Conservation (phyloP, 2,797 vertebrate genomes). For the Eremophila alpestris region DNA sequence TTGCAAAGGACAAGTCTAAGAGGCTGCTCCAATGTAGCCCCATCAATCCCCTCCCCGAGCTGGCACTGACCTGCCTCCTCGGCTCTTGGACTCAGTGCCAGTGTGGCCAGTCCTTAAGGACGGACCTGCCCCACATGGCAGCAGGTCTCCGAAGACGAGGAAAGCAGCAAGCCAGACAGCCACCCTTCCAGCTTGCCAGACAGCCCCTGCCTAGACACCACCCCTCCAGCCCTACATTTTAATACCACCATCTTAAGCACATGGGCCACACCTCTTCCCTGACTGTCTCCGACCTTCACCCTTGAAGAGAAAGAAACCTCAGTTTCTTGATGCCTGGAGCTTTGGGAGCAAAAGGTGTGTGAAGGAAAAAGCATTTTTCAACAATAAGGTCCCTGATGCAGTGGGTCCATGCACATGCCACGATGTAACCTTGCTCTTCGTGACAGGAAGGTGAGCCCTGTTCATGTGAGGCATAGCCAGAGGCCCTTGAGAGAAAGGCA, state of each 20-base stretch:
- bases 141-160: not conserved
- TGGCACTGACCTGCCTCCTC: fast-evolving
- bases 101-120: not conserved
- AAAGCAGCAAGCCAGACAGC: not conserved
- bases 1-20: not conserved
- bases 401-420: too few species aligned
- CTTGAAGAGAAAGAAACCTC: not conserved
- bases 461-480: fast-evolving
- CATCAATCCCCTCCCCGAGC: fast-evolving
- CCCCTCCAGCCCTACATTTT: not conserved
- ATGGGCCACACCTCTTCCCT: not conserved
- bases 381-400: not conserved
- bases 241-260: not conserved
- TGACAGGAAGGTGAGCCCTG: not conserved
- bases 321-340: not conserved
- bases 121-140: fast-evolving
- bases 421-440: not conserved
- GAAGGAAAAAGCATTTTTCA: not conserved
- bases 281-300: not conserved
- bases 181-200: not conserved
- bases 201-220: not conserved
- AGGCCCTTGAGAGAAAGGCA: not conserved
- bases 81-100: fast-evolving
- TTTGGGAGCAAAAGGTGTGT: fast-evolving
- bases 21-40: fast-evolving